Conservation (phyloP, 1,140 invertebrate genomes). For the Drosophila prosaltans region DNA sequence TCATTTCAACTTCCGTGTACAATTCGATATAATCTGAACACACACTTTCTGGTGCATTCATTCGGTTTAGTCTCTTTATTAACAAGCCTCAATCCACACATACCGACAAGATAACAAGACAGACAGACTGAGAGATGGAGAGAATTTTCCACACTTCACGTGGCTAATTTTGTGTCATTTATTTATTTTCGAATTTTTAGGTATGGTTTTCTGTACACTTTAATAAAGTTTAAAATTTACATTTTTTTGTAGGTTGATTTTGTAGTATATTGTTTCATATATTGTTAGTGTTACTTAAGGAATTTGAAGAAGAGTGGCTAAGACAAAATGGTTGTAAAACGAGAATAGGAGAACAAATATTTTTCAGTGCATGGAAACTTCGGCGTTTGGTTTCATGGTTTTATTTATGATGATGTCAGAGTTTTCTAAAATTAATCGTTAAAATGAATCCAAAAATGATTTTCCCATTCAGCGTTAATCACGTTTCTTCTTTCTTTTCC, state of each 20-base stretch:
- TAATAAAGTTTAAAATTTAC: background rate
- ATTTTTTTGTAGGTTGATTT: no score
- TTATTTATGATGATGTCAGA: conserved; percentile 1
- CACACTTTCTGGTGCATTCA: background rate
- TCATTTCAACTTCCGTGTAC: conserved; percentile 5
- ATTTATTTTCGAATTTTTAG: background rate
- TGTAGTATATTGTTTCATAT: no score
- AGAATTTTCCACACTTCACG: background rate
- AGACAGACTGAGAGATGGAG: background rate
- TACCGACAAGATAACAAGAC: background rate
- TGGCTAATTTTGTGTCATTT: background rate
- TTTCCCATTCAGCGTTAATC: background rate
- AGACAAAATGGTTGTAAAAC: no score
- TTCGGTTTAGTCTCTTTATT: background rate
- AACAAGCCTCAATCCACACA: conserved; percentile 2
- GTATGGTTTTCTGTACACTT: background rate
- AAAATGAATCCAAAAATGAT: conserved; percentile 2
- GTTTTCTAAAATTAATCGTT: conserved; percentile 3
- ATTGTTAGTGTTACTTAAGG: no score
- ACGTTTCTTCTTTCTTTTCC: background rate
- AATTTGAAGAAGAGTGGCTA: no score
- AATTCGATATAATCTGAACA: conserved; percentile 4
- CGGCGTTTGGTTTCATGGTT: background rate
- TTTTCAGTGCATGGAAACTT: background rate
- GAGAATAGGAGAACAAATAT: no score